Evolutionary conservation across 2,888 invertebrate genomes (phyloP).

Genomic region (Diaperis boleti): DNA sequence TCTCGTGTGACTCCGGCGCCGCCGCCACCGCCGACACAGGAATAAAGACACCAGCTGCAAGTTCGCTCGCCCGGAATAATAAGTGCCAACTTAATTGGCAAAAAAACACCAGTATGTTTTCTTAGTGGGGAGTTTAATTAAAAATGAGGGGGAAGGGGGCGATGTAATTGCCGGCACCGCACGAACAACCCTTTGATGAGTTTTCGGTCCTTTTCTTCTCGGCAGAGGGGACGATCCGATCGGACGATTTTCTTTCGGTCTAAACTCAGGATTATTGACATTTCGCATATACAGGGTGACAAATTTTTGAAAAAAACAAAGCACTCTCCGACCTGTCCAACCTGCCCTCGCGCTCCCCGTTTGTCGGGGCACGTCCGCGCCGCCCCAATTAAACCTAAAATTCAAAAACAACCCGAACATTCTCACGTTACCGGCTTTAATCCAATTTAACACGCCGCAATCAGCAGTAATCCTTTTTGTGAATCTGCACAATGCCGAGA

Average conservation of each 20-base stretch:
- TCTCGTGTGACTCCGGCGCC: neutral
- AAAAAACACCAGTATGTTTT: conserved; percentile 56
- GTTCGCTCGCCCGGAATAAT: conserved; percentile 52
- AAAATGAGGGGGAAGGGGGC: conserved; percentile 51
- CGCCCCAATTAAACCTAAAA: conserved; percentile 34
- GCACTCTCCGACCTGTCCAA: no score
- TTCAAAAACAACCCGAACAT: conserved; percentile 33
- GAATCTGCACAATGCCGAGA: conserved; percentile 39
- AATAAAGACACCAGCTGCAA: conserved; percentile 51
- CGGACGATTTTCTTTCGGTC: no score
- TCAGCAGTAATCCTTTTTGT: conserved; percentile 47
- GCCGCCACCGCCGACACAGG: conserved; percentile 8
- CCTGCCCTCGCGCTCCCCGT: no score
- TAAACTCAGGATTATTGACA: no score
- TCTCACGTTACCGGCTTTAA: conserved; percentile 43
- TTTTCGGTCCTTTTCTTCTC: conserved; percentile 17
- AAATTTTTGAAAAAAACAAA: no score
- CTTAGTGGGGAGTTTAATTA: conserved; percentile 54
- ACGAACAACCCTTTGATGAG: conserved; percentile 35
- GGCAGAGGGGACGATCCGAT: no score
- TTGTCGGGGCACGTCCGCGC: conserved; percentile 34
- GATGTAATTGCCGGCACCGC: conserved; percentile 50
- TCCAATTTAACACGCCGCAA: conserved; percentile 46
- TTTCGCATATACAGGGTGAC: no score
- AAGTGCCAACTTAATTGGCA: conserved; percentile 56